Percentiles rank a stretch among this genome's conserved stretches.
These are phyloP conservation scores for Nannobrachium achirus DNA, from an alignment of 2,113 vertebrate genomes.

Conservation along the genomic window DNA sequence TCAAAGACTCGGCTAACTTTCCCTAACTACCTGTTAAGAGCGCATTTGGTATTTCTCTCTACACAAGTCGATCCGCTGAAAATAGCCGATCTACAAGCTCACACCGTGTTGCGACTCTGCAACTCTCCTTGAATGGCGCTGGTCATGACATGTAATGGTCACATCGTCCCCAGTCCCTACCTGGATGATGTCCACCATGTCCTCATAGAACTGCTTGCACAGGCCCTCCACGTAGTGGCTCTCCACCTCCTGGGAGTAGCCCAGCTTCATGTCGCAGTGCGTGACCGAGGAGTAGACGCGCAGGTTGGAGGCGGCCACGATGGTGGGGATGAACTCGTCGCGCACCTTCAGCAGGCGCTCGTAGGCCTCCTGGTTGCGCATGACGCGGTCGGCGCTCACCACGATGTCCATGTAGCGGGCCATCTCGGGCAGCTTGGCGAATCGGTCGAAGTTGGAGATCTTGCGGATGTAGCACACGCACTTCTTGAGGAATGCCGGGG, in stretches of 20 bases:
- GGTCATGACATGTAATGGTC: no score
- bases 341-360: constrained; percentile 94
- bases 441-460: constrained; percentile 96
- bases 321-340: constrained; percentile 97
- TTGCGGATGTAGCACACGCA: constrained; percentile 99
- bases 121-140: no score
- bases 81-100: no score
- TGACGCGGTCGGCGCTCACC: constrained; percentile 81
- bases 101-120: no score
- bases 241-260: constrained; percentile 96
- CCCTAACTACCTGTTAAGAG: no score
- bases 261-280: constrained; percentile 97
- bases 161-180: no score
- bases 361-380: constrained; percentile 92
- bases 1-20: no score
- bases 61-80: no score
- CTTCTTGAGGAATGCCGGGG: constrained; percentile 96
- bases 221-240: constrained; percentile 97
- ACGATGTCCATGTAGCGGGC: constrained; percentile 93
- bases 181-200: constrained; percentile 99
- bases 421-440: constrained; percentile 95
- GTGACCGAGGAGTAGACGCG: constrained; percentile 97
- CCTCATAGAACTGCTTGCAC: constrained; percentile 98
- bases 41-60: no score
- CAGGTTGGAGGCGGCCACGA: constrained; percentile 94